Evolutionary conservation across 2,113 vertebrate species (phyloP).

Genomic region (Pan paniscus): DNA sequence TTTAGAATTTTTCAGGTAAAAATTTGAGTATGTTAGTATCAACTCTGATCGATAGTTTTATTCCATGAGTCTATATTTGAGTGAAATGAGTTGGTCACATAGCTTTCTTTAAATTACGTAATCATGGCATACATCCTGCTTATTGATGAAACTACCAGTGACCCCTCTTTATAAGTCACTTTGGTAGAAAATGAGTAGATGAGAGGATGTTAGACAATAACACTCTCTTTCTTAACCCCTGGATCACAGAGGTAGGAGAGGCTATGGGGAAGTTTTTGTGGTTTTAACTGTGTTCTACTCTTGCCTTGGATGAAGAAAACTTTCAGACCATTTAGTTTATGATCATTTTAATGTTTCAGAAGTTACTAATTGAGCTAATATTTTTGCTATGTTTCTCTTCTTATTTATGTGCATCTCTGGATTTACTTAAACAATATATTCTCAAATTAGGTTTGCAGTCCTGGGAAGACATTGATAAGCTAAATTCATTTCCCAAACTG

Average conservation of each 20-base stretch:
- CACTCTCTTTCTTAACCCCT: background rate
- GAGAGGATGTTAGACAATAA: background rate
- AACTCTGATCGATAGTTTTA: background rate
- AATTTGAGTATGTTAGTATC: background rate
- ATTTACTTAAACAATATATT: slow-evolving; percentile 71
- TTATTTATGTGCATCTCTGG: slow-evolving; percentile 27
- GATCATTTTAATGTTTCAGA: slow-evolving; percentile 7
- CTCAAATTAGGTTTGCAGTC: slow-evolving; percentile 89
- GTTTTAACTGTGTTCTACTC: background rate
- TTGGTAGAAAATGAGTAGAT: background rate
- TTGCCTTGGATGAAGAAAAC: background rate
- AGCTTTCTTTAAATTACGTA: background rate
- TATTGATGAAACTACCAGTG: background rate
- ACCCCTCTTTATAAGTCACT: background rate
- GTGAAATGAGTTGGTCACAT: background rate
- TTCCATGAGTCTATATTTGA: background rate
- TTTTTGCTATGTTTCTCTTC: slow-evolving; percentile 43
- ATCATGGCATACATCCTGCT: background rate
- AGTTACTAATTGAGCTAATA: background rate
- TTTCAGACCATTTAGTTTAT: background rate
- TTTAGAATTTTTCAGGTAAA: slow-evolving; percentile 14
- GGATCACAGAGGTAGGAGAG: background rate
- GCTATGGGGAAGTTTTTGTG: background rate
- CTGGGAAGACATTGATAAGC: slow-evolving; percentile 96
- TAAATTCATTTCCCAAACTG: slow-evolving; percentile 96